These are phyloP conservation scores for Lochmaea capreae DNA, from an alignment of 2,888 invertebrate species.

Conservation along the genomic window DNA sequence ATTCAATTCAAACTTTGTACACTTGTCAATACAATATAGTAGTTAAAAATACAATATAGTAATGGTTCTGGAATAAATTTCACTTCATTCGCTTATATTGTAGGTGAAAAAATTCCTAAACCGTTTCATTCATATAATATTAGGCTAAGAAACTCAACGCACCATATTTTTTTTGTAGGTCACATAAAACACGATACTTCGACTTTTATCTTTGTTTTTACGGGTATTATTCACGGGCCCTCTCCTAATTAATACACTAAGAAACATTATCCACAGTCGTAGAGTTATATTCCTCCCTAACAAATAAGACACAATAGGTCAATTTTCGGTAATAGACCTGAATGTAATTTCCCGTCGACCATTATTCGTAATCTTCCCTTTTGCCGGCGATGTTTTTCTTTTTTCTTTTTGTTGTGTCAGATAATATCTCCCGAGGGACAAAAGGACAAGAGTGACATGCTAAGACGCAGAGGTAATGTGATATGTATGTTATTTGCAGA, in stretches of 20 bases:
- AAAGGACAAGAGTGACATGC: slow-evolving; percentile 32
- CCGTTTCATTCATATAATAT: too few relatives aligned
- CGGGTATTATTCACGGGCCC: neutral
- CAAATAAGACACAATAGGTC: slow-evolving; percentile 34
- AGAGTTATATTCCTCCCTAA: slow-evolving; percentile 22
- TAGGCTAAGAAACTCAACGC: too few relatives aligned
- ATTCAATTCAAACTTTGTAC: too few relatives aligned
- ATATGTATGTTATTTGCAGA: slow-evolving; percentile 44
- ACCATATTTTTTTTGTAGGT: neutral
- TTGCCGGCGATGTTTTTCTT: slow-evolving; percentile 9
- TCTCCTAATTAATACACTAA: slow-evolving; percentile 23
- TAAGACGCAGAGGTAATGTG: slow-evolving; percentile 38
- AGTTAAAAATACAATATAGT: too few relatives aligned
- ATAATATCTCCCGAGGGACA: slow-evolving; percentile 40
- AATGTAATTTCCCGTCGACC: slow-evolving; percentile 32
- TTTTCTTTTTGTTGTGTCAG: slow-evolving; percentile 40
- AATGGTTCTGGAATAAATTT: too few relatives aligned
- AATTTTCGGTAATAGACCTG: slow-evolving; percentile 36
- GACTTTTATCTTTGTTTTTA: slow-evolving; percentile 2
- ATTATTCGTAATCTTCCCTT: slow-evolving; percentile 36
- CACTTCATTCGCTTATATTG: too few relatives aligned
- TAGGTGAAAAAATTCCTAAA: too few relatives aligned
- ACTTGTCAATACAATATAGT: too few relatives aligned
- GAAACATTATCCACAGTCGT: slow-evolving; percentile 33
- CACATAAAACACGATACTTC: neutral